Conservation (phyloP, 2,797 vertebrate species). For the Spinus pinus region DNA sequence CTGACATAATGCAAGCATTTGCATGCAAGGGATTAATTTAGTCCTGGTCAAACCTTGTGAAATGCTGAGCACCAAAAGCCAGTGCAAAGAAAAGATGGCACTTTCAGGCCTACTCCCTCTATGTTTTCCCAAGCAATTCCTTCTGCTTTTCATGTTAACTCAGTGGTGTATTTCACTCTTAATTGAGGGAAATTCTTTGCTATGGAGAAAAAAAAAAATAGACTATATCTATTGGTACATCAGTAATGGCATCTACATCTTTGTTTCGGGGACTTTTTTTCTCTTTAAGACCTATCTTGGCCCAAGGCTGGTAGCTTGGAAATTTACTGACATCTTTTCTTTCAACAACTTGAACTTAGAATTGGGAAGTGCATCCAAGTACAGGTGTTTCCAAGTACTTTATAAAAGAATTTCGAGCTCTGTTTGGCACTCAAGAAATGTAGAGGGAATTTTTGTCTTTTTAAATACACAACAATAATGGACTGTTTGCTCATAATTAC, state of each 20-base stretch:
- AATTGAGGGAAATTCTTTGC: background rate
- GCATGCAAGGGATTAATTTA: background rate
- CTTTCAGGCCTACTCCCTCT: background rate
- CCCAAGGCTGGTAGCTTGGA: background rate
- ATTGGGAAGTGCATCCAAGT: background rate
- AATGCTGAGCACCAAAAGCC: background rate
- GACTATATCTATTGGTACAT: background rate
- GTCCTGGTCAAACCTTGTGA: background rate
- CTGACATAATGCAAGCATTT: background rate
- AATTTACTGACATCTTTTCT: background rate
- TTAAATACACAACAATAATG: background rate
- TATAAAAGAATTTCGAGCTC: background rate
- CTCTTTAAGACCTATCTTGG: background rate
- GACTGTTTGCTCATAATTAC: slow-evolving; percentile 1
- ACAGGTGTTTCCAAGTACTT: background rate
- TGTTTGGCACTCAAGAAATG: background rate
- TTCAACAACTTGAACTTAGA: background rate
- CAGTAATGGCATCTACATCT: background rate
- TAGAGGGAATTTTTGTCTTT: background rate
- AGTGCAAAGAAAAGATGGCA: background rate
- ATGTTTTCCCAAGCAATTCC: background rate
- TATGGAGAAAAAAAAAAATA: background rate
- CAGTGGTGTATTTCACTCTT: background rate
- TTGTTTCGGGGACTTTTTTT: background rate
- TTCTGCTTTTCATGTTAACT: background rate